Evolutionary conservation across 2,797 vertebrate genomes (phyloP).

Genomic region (Girardinus metallicus): DNA sequence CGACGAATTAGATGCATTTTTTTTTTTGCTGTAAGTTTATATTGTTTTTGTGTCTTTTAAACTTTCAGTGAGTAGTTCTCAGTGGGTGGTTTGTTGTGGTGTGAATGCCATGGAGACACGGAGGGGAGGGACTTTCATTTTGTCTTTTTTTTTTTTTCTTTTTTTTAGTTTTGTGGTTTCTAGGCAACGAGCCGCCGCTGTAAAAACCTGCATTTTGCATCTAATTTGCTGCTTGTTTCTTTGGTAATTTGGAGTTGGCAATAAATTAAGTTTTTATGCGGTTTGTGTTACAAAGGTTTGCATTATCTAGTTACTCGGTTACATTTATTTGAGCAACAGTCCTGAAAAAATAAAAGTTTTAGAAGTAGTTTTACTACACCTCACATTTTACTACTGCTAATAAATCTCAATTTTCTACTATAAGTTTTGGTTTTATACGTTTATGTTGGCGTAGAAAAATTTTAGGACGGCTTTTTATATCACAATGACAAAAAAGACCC

Average conservation of each 20-base stretch:
- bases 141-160: constrained; percentile 25
- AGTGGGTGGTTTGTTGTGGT: constrained; percentile 55
- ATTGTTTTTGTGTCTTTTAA: background rate
- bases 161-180: constrained; percentile 65
- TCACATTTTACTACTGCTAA: too few species aligned
- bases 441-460: background rate
- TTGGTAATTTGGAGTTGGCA: background rate
- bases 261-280: background rate
- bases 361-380: background rate
- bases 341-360: background rate
- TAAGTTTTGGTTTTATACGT: background rate
- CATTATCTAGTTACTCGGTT: background rate
- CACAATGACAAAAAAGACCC: background rate
- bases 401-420: too few species aligned
- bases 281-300: background rate
- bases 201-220: background rate
- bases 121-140: constrained; percentile 43
- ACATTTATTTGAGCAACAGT: background rate
- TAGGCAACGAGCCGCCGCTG: constrained; percentile 64
- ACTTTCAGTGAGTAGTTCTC: background rate
- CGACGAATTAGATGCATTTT: rapidly evolving
- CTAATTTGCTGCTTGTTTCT: background rate
- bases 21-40: rapidly evolving
- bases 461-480: background rate
- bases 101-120: constrained; percentile 60